Base-by-base conservation (phyloP, 2,797 vertebrate species). In the Denticeps clupeoides region DNA sequence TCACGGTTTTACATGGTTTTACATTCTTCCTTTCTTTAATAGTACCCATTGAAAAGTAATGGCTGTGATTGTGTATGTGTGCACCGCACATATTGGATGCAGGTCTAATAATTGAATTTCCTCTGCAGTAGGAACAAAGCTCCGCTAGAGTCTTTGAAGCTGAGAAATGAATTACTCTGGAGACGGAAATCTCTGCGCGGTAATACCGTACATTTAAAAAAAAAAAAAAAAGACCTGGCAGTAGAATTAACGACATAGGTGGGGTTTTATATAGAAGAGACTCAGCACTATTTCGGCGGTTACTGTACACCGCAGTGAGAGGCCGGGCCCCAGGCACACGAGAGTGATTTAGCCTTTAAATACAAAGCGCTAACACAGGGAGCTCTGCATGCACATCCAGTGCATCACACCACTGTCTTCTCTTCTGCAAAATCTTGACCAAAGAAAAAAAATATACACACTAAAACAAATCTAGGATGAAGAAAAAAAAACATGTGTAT, bases 101-200 rank as follows among this genome's bases (percentile, higher is more conserved):
- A 60, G 52, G 53, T 45, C 29, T 42, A 33, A 51, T 54, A 46
- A 57, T 32, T 60, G 54, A 60, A 65, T 64, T 69, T 67, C 49
- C 65, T 67, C 58, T 55, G 67, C 54, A 49, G 55, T 15, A 43
- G 38, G 22, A 7, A 12, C 18, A 47, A 26, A 43, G 29, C 12
- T 22, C 15, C 29, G 9, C 10, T 23, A 4, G 33, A 37, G 16
- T 35, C 51, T 64, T 59, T 62, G 63, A 66, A 67, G 51, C 33
- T 42, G 45, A 40, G 60, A 67, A 60, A 70, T 42, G 66, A 73
- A 71, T 51, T 56, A 55, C 35, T 40, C 45, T 38, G 53, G 41
- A 65, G 64, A 57, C 13, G 47, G 46, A 70, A 66, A 59, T 58
- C 27, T 47, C n/a, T 67, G 58, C 45, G 26, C 32, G 67, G 54